Base-by-base conservation (phyloP, 1,140 invertebrate species). In the Ostrea edulis region DNA sequence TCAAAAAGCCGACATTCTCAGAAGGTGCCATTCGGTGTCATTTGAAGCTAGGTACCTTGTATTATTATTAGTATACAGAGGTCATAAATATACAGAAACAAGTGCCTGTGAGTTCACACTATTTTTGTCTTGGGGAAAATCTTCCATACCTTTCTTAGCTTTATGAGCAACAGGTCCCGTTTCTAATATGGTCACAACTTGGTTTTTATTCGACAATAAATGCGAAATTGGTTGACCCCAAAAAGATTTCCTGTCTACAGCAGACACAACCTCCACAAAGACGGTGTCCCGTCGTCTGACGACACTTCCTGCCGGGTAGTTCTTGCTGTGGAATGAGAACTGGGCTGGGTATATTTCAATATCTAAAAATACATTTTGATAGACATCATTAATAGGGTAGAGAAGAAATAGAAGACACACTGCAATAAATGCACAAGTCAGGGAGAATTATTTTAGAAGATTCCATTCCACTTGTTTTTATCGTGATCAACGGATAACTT, bases 321-420 rank as follows among this genome's bases (percentile, higher is more conserved):
- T 25, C 20, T 83, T 83, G 25, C 82, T 83, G 17, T 52, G 82
- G n/a, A 83, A 52, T 9, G 82, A 52, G 82, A 83, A 83, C 51
- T 83, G 82, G 8, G 22, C 51, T 20, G 51, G 20, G 44, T 83
- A 83, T 3, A 83, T 53, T 17, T 83, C 82, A 54, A 12, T 29
- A 22, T 83, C 82, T 83, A 22, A 14, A 53, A 52, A 11, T 17
- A 53, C 22, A 52, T 2, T 44, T 44, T 44, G 17, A 82, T 25
- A 82, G 14, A 82, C 11, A 14, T 14, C 9, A 7, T 25, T 14
- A 77, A 77, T 25, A 11, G n/a, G n/a, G 17, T 17, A 55, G 54
- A 55, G 17, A 12, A 11, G 2, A 0, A 11, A 55, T 3, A 55
- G 17, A 3, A 55, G 17, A 12, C 9, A 55, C 17, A n/a, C 54